A percentile compares a stretch with the other conserved stretches of the same genome.
These are phyloP conservation scores for Aricia artaxerxes DNA, from an alignment of 2,888 invertebrate genomes.

Conservation along the genomic window DNA sequence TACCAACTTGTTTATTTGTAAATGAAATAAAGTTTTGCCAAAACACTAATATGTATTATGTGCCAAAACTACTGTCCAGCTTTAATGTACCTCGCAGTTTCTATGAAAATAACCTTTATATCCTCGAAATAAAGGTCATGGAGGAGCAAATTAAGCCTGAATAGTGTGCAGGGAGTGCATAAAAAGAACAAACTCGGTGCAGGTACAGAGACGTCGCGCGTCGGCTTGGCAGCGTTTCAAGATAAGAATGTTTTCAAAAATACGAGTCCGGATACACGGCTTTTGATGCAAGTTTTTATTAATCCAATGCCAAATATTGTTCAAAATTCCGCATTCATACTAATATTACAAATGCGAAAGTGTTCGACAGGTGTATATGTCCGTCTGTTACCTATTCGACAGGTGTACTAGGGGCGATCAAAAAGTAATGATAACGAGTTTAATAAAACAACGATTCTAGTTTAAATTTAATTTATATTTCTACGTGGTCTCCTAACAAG, in stretches of 20 bases:
- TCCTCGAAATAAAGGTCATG: neutral
- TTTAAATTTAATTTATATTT: too few relatives aligned
- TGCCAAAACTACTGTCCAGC: neutral
- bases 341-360: too few relatives aligned
- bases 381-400: too few relatives aligned
- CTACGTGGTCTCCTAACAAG: too few relatives aligned
- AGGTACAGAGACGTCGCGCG: conserved; percentile 6
- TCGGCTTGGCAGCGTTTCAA: conserved; percentile 5
- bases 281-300: conserved; percentile 16
- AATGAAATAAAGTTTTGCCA: conserved; percentile 20
- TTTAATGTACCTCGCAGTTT: neutral
- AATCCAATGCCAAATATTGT: neutral
- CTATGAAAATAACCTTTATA: neutral
- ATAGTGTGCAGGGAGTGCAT: neutral
- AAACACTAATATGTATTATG: neutral
- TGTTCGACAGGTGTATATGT: too few relatives aligned
- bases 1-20: neutral
- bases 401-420: too few relatives aligned
- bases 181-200: neutral
- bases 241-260: conserved; percentile 22
- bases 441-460: too few relatives aligned
- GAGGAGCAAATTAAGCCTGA: neutral
- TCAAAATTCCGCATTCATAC: neutral
- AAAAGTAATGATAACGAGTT: too few relatives aligned
- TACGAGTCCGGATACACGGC: neutral